Base-by-base conservation (phyloP, 1,140 invertebrate species). In the Atopsyche davidsoni region DNA sequence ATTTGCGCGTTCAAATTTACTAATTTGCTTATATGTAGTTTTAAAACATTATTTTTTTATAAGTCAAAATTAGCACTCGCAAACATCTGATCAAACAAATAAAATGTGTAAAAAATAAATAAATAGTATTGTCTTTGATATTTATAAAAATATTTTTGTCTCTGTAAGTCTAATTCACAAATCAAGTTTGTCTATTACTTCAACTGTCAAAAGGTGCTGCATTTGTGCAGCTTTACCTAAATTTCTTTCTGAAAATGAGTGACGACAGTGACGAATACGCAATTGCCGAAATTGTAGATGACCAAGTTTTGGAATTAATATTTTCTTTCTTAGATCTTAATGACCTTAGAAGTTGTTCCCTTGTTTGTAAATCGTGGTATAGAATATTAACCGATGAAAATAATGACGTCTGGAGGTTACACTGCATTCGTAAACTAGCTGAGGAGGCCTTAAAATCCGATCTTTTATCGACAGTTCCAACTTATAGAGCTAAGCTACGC, bases 331-430 rank as follows among this genome's bases (percentile, higher is more conserved):
- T 98, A 63, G 82, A 86, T 60, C 73, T 97, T 31, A 80, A 82
- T 60, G 92, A 96, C 63, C 69, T 98, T 38, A 75, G 82, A 60
- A 89, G 85, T 66, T 96, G 92, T 77, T 84, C 90, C 34, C 73
- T 96, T 45, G 93, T 96, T 36, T 98, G 95, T 75, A 91, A 91
- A 72, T 86, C 81, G 53, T 99, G 94, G 94, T 87, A 92, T 64
- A 79, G 78, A 63, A 86, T 91, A 67, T 73, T 98, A 23, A 88
- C 85, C 64, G 89, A 97, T 68, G 92, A 96, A 73, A 93, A 96
- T 67, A 93, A 89, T 67, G 91, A 96, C 55, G 86, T 97, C 28
- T 99, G 96, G 96, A 77, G 92, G 59, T 78, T 86, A 63, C 89
- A 96, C 60, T 96, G 93, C 71, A 75, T 88, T 34, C 79, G 84